These are phyloP conservation scores for Clarias platycephalus DNA, from an alignment of 2,797 vertebrate species.

Conservation along the genomic window DNA sequence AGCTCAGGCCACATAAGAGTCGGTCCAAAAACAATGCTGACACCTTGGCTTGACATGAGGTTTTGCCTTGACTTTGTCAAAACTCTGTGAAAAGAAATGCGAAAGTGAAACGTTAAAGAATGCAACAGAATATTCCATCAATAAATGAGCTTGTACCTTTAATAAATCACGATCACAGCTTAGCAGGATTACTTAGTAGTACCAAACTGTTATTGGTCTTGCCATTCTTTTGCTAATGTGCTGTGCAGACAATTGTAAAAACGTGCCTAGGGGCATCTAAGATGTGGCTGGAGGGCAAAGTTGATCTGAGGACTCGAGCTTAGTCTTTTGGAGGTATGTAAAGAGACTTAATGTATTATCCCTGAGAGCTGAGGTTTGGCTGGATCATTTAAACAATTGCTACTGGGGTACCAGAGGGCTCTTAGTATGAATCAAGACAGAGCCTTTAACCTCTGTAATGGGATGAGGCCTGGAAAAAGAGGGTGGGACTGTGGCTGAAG, in stretches of 20 bases:
- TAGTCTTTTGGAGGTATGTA: not conserved
- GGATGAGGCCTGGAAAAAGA: conserved; percentile 58
- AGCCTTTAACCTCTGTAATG: conserved; percentile 54
- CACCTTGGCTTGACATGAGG: conserved; percentile 91
- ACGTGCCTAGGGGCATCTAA: conserved; percentile 34
- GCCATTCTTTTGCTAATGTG: conserved; percentile 4
- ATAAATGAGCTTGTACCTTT: not conserved
- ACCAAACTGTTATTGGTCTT: not conserved
- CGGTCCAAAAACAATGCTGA: conserved; percentile 93
- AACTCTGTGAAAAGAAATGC: conserved; percentile 75
- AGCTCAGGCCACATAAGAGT: conserved; percentile 90
- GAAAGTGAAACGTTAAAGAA: not conserved
- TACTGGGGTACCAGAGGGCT: conserved; percentile 49
- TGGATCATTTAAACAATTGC: conserved; percentile 48
- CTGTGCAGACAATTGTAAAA: conserved; percentile 34
- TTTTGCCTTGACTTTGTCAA: conserved; percentile 82
- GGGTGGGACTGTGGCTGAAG: conserved; percentile 59
- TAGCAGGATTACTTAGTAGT: not conserved
- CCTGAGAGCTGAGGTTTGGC: conserved; percentile 41
- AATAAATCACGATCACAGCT: too few species aligned
- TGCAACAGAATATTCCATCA: not conserved
- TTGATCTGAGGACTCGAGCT: not conserved
- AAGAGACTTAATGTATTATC: conserved; percentile 22
- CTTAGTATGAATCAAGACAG: conserved; percentile 50
- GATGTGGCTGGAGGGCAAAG: conserved; percentile 10